phyloP scores from a whole-genome alignment of 2,113 vertebrate genomes.

The Grallaria varia region DNA sequence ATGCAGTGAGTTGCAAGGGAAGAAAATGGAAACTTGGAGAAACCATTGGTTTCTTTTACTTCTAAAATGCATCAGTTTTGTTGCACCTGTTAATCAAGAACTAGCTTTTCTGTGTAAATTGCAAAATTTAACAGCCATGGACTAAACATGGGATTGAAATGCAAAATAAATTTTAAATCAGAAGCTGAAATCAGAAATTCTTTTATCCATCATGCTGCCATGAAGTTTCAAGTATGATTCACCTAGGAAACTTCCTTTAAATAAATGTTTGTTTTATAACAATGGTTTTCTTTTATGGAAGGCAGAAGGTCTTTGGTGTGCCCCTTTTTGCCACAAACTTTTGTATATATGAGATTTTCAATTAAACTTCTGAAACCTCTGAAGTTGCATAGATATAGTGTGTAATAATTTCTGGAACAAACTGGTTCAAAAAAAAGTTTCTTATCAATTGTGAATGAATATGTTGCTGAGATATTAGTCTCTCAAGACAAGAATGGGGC shows the following conservation, averaged over 20 bases:
- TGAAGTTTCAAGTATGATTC: background rate
- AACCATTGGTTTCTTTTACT: background rate
- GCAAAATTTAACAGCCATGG: background rate
- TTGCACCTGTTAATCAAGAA: background rate
- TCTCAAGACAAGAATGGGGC: background rate
- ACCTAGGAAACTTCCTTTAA: background rate
- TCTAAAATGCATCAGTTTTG: background rate
- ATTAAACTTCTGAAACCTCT: background rate
- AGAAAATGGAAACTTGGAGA: background rate
- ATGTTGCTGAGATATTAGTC: background rate
- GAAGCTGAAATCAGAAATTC: background rate
- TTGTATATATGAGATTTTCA: background rate
- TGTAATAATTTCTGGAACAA: background rate
- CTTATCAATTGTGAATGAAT: background rate
- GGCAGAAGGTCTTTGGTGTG: background rate
- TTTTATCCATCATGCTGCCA: background rate
- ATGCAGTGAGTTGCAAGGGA: background rate
- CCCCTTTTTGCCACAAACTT: background rate
- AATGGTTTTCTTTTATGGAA: background rate
- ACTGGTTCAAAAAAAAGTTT: background rate
- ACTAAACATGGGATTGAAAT: background rate
- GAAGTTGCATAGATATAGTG: background rate
- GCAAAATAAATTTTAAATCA: background rate
- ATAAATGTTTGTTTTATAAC: background rate
- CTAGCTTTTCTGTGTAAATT: background rate